phyloP scores from a whole-genome alignment of 2,888 invertebrate genomes.

The Drepanosiphum platanoidis region DNA sequence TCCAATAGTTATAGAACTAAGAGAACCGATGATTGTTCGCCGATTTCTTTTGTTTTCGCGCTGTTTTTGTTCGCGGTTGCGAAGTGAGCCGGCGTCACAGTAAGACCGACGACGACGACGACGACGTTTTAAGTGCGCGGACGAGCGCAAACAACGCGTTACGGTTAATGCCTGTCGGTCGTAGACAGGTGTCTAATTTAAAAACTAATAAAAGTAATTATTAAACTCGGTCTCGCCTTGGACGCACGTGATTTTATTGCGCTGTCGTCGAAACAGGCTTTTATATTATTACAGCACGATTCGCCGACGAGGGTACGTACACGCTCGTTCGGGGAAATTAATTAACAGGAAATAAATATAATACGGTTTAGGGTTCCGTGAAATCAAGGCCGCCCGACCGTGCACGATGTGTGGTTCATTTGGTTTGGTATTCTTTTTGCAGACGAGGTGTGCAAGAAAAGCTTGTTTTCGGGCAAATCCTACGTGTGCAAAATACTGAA shows the following conservation, averaged over 20 bases:
- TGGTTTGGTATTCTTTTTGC: neutral
- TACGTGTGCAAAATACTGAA: constrained; percentile 29
- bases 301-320: too few relatives aligned
- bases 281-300: neutral
- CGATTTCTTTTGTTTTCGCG: too few relatives aligned
- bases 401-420: too few relatives aligned
- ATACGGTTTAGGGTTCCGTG: neutral
- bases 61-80: too few relatives aligned
- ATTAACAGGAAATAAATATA: neutral
- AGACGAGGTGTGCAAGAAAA: constrained; percentile 53
- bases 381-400: too few relatives aligned
- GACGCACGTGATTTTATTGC: neutral
- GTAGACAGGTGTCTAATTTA: neutral
- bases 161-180: neutral
- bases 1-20: too few relatives aligned
- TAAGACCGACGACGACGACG: too few relatives aligned
- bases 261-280: neutral
- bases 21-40: too few relatives aligned
- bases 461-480: neutral
- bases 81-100: too few relatives aligned
- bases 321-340: neutral
- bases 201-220: neutral
- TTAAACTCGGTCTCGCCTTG: neutral
- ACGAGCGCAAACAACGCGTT: too few relatives aligned
- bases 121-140: too few relatives aligned